Conservation (phyloP, 2,113 vertebrate species). For the Leucoraja erinaceus region DNA sequence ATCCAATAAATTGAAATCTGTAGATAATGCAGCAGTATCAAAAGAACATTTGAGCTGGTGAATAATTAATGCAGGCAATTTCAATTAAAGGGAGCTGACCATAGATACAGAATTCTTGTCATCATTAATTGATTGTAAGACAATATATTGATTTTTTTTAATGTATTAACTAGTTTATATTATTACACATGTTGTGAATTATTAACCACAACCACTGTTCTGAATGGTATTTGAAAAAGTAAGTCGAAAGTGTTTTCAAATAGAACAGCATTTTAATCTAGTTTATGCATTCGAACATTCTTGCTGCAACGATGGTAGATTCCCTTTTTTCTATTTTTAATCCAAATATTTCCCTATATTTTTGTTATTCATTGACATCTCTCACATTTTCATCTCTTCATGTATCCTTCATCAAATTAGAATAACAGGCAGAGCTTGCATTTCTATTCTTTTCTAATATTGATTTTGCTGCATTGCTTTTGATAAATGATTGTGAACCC, state of each 20-base stretch:
- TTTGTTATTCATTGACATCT: not conserved
- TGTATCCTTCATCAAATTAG: not conserved
- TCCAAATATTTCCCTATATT: not conserved
- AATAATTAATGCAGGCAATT: not conserved
- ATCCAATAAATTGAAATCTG: not conserved
- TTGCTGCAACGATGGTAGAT: not conserved
- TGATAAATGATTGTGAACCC: not conserved
- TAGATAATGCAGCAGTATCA: not conserved
- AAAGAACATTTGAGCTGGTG: not conserved
- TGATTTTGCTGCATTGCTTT: not conserved
- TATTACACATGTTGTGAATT: not conserved
- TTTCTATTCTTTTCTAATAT: not conserved
- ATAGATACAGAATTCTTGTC: not conserved
- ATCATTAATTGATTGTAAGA: not conserved
- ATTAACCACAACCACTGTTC: not conserved
- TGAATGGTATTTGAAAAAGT: not conserved
- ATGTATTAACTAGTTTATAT: not conserved
- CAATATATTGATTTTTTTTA: not conserved
- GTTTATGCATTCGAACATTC: not conserved
- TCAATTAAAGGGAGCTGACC: not conserved
- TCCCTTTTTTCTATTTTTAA: not conserved
- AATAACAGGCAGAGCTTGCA: not conserved
- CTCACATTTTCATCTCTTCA: not conserved
- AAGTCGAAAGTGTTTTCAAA: not conserved
- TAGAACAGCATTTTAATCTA: not conserved